Base-by-base conservation (phyloP, 1,140 invertebrate species). In the Temnothorax curvispinosus region DNA sequence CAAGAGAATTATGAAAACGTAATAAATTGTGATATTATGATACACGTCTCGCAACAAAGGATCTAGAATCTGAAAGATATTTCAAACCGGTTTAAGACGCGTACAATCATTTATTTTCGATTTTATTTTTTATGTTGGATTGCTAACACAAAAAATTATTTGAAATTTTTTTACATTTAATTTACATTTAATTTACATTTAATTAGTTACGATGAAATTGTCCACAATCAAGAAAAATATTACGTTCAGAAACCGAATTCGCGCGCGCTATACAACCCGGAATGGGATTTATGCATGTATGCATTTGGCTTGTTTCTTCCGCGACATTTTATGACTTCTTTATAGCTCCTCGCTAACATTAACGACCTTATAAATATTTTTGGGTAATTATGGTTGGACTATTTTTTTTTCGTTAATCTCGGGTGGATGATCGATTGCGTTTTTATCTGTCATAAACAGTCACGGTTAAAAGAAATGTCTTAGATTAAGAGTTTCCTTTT, bases 331-430 rank as follows among this genome's bases (percentile, higher is more conserved):
- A 80, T 3, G 27, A n/a, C 32, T 32, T n/a, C 47, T 80, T 80
- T 80, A 81, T 44, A n/a, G 64, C 50, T 5, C 11, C 15, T 69
- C 11, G n/a, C 47, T 56, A 78, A 52, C 27, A 67, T 67, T 80
- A 67, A 54, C 47, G n/a, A 44, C 15, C 1, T 41, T 69, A 47
- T 69, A 13, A 56, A 65, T 80, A 80, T 54, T 69, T 81, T 81
- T 4, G 27, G 27, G 9, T 54, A 80, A 69, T 81, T 44, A 81
- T 4, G 2, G 75, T 15, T 21, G 15, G 8, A 15, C 9, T 75
- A 62, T 54, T 15, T 69, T 44, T 47, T 35, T n/a, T 27, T 21
- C 18, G 6, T 21, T 81, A 32, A 67, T 69, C 2, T 1, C 18
- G 44, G 38, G 6, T 47, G 11, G 21, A 54, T 18, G 35, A 67